phyloP scores from a whole-genome alignment of 35 echinoderm and acorn worm genomes.

The Holothuria glaberrima region DNA sequence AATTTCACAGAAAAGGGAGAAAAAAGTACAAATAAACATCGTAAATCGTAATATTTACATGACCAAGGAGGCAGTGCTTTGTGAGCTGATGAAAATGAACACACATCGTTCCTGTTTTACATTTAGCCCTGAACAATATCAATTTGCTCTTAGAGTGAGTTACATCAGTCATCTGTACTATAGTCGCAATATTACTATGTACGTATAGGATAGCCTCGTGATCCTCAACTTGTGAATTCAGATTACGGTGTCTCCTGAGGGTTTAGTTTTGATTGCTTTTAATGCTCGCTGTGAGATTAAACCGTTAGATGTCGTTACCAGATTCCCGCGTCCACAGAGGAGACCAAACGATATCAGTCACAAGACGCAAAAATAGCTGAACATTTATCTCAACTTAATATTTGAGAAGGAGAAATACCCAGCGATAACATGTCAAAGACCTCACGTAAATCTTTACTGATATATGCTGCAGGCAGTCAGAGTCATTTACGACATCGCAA shows the following conservation, averaged over 20 bases:
- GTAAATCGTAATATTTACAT: too few relatives aligned
- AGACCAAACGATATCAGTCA: neutral
- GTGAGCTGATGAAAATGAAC: too few relatives aligned
- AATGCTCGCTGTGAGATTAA: slow-evolving; percentile 18
- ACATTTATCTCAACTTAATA: slow-evolving; percentile 11
- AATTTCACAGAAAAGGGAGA: too few relatives aligned
- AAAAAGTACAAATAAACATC: too few relatives aligned
- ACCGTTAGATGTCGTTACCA: slow-evolving; percentile 7
- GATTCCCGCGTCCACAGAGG: neutral
- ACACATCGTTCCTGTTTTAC: too few relatives aligned
- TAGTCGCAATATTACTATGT: too few relatives aligned
- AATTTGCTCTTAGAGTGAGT: too few relatives aligned
- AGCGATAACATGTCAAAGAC: slow-evolving; percentile 54
- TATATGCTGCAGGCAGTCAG: slow-evolving; percentile 32
- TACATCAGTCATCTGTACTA: too few relatives aligned
- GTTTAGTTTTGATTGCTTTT: slow-evolving; percentile 10
- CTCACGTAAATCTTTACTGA: slow-evolving; percentile 45
- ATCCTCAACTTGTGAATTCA: too few relatives aligned
- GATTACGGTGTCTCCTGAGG: neutral
- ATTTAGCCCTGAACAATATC: too few relatives aligned
- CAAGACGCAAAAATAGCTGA: neutral
- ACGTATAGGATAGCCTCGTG: too few relatives aligned
- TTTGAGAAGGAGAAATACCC: slow-evolving; percentile 10
- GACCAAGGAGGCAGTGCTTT: too few relatives aligned
- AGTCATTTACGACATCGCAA: slow-evolving; percentile 51